Conservation (phyloP, 23 tunicate species). For the Trididemnum nubilum region DNA sequence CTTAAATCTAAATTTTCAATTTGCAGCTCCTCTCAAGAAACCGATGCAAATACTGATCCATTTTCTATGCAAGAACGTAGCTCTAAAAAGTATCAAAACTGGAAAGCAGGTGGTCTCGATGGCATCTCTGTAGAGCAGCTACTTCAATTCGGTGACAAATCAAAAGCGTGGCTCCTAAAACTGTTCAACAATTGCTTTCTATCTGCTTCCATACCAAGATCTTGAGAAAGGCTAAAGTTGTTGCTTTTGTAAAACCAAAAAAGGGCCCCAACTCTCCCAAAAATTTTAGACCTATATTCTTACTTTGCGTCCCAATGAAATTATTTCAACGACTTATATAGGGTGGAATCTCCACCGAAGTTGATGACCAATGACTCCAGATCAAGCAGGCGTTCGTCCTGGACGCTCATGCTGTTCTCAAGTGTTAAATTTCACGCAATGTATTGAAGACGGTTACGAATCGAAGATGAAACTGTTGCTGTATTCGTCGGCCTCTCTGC, state of each 20-base stretch:
- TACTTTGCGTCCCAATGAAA: constrained; percentile 13
- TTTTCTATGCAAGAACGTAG: neutral
- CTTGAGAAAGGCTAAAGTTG: constrained; percentile 10
- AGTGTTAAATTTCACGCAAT: constrained; percentile 19
- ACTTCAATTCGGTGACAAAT: neutral
- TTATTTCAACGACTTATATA: constrained; percentile 15
- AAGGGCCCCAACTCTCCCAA: constrained; percentile 5
- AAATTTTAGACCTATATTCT: constrained; percentile 19
- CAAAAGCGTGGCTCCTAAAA: neutral
- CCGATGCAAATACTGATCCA: neutral
- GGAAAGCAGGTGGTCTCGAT: constrained; percentile 8
- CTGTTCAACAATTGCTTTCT: constrained; percentile 5
- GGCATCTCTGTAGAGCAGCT: neutral
- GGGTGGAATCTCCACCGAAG: neutral
- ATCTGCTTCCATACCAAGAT: neutral
- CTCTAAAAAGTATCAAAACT: neutral
- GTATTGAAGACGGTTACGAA: constrained; percentile 30
- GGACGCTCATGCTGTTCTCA: constrained; percentile 12
- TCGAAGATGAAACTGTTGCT: constrained; percentile 3
- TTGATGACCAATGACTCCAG: constrained; percentile 12
- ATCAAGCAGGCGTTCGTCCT: constrained; percentile 42
- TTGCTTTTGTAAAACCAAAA: neutral
- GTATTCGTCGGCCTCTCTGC: constrained; percentile 42
- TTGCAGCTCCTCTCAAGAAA: neutral
- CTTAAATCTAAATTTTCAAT: neutral